Evolutionary conservation across 2,888 invertebrate genomes (phyloP), one percentile per base, ranked within the genome.

Genomic region (Mythimna vitellina): DNA sequence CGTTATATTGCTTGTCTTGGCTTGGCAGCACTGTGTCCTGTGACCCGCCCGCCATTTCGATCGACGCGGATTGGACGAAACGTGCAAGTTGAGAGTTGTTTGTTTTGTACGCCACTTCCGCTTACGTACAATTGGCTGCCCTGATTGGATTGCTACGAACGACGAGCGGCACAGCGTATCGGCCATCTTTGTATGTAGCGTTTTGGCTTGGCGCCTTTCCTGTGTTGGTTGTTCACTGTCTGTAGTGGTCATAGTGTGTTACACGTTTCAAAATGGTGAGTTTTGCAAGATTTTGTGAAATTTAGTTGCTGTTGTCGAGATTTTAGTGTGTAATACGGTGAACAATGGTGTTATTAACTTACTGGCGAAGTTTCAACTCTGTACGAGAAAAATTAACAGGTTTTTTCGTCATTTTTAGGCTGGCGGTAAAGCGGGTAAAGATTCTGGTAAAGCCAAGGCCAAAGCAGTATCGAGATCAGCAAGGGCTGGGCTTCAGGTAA

Each of bases 341-440:
- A 80, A 89, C 87, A 87, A 90, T 89, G 86, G 86, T 95, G 92
- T 95, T 86, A 88, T 91, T 89, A 91, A 92, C 88, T 66, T 90
- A 89, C 97, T 97, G 96, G 93, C 96, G 87, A 96, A 97, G 94
- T 97, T 97, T 97, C 95, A 96, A 90, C 90, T 76, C 80, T 84
- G 96, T 96, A 96, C 89, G 94, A 95, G 90, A 80, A 93, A 96
- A 97, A 95, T 97, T 97, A 97, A 97, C 92, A 84, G 91, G 92
- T 85, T 93, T 96, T 95, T 95, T 94, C 91, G 89, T 90, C 89
- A 93, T 96, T 97, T 97, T 93, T 97, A 98, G 99, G 99, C 99
- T 97, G 99, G 99, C 96, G 99, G 99, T 94, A 99, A 99, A 98
- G 99, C 99, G 96, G 99, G 99, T 92, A 99, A 99, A 97, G 99